These are phyloP conservation scores for Yponomeuta evonymella DNA, from an alignment of 2,888 invertebrate genomes.

Conservation along the genomic window DNA sequence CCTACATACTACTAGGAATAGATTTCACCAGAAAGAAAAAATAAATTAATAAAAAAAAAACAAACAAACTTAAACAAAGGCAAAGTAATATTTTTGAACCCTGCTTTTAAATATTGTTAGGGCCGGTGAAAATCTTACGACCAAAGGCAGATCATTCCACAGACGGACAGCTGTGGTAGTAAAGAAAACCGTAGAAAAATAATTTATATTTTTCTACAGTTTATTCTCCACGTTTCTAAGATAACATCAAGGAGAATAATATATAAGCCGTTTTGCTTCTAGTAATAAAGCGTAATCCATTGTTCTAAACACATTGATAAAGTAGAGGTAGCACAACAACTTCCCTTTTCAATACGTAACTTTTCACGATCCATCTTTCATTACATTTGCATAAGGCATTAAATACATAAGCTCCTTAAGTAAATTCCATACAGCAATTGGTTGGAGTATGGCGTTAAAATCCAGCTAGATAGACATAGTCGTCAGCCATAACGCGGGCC, in stretches of 20 bases:
- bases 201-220: neutral
- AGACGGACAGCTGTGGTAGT: no score
- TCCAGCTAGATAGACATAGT: neutral
- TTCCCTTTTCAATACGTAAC: neutral
- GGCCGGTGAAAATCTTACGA: no score
- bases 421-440: neutral
- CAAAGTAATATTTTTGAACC: no score
- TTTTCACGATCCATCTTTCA: neutral
- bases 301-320: neutral
- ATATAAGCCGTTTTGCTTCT: neutral
- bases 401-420: neutral
- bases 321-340: neutral
- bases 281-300: neutral
- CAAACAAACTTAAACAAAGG: no score
- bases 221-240: neutral
- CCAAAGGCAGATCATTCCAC: no score
- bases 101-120: no score
- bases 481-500: constrained; percentile 22
- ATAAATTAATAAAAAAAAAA: no score
- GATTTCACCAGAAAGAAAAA: no score
- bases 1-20: no score
- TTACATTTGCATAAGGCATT: constrained; percentile 1
- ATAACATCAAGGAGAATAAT: neutral
- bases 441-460: neutral
- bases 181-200: no score